Percentiles rank a stretch among this genome's conserved stretches.
Conservation (phyloP, 2,113 vertebrate genomes). For the Macquaria ambigua region DNA sequence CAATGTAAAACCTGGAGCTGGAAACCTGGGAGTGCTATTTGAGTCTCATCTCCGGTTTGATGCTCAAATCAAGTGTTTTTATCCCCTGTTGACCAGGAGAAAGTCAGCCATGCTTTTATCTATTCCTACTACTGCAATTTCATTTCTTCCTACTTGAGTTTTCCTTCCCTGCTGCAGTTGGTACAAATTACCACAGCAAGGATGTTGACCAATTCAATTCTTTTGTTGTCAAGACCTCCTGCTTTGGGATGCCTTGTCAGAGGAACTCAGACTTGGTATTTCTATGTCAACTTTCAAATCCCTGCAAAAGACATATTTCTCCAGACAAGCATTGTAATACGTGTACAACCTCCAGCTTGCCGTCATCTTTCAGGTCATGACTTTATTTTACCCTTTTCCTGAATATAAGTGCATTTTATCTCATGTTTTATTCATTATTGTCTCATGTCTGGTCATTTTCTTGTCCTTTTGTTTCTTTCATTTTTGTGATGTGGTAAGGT, state of each 20-base stretch:
- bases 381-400: not conserved
- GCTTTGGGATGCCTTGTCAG: not conserved
- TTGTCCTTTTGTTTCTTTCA: not conserved
- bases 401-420: not conserved
- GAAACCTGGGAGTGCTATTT: not conserved
- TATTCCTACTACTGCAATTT: not conserved
- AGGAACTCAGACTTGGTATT: not conserved
- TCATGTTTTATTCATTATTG: not conserved
- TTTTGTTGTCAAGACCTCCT: not conserved
- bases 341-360: not conserved
- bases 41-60: not conserved
- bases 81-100: no score
- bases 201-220: not conserved
- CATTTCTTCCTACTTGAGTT: not conserved
- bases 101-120: not conserved
- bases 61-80: not conserved
- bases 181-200: not conserved
- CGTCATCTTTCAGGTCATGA: not conserved
- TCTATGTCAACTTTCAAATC: conserved; percentile 4
- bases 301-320: not conserved
- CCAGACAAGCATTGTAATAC: not conserved
- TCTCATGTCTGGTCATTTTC: not conserved
- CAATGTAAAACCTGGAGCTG: not conserved
- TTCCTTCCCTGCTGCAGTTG: not conserved
- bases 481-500: not conserved